Evolutionary conservation across 2,888 invertebrate species (phyloP).

Genomic region (Eurois occulta): DNA sequence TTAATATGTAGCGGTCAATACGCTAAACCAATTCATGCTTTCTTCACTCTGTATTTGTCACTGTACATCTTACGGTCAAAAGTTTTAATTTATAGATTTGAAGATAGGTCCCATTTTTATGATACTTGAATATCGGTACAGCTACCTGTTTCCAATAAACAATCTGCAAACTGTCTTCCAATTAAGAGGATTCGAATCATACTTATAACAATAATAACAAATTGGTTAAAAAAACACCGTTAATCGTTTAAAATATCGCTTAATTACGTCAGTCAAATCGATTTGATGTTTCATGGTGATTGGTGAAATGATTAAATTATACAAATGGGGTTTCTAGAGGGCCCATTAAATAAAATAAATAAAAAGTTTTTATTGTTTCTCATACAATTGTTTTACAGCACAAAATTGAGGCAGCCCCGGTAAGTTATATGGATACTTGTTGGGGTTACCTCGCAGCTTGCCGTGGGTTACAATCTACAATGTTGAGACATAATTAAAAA

Average conservation of each 20-base stretch:
- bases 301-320: slow-evolving; percentile 25
- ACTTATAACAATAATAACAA: slow-evolving; percentile 24
- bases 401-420: no score
- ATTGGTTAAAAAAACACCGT: slow-evolving; percentile 28
- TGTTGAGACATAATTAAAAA: no score
- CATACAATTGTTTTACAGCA: no score
- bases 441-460: no score
- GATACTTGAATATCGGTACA: background rate
- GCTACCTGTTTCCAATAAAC: slow-evolving; percentile 5
- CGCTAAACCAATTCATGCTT: background rate
- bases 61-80: background rate
- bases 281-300: slow-evolving; percentile 48
- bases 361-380: no score
- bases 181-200: slow-evolving; percentile 14
- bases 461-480: no score
- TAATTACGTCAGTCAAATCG: slow-evolving; percentile 35
- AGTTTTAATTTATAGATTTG: background rate
- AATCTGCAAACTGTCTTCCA: slow-evolving; percentile 8
- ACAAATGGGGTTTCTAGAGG: slow-evolving; percentile 11
- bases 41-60: background rate
- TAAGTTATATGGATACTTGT: no score
- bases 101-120: background rate
- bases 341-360: no score
- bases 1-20: no score
- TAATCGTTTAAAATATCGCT: slow-evolving; percentile 49